phyloP scores from a whole-genome alignment of 2,797 vertebrate genomes.

The Hapalemur alaotrensis region DNA sequence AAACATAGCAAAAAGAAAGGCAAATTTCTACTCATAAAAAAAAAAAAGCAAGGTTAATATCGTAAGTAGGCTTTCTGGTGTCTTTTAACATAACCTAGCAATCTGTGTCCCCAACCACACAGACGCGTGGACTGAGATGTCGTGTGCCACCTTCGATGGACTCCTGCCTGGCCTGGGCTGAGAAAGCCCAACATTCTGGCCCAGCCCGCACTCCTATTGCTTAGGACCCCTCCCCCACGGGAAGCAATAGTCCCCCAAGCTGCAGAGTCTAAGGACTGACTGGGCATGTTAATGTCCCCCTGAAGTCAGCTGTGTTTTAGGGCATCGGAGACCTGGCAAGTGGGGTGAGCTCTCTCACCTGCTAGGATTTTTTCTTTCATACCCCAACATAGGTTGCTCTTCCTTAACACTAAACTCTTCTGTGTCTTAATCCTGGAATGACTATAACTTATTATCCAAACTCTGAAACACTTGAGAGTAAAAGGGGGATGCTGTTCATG shows the following conservation, averaged over 20 bases:
- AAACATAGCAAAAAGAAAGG: not conserved
- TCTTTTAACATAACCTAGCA: not conserved
- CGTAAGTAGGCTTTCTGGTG: not conserved
- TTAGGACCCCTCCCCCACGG: not conserved
- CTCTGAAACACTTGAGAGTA: not conserved
- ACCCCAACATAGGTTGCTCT: not conserved
- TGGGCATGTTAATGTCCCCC: not conserved
- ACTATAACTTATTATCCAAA: not conserved
- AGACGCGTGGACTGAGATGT: not conserved
- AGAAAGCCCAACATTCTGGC: not conserved
- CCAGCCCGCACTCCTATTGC: not conserved
- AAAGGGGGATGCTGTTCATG: not conserved
- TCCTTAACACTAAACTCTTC: not conserved
- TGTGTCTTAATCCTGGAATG: not conserved
- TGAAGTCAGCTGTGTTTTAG: not conserved
- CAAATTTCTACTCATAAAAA: not conserved
- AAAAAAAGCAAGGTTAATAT: not conserved
- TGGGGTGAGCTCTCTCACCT: not conserved
- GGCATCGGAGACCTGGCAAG: not conserved
- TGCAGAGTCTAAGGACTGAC: not conserved
- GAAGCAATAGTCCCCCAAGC: not conserved
- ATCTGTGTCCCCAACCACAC: not conserved
- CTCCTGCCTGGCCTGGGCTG: too few species aligned
- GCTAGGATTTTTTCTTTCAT: not conserved
- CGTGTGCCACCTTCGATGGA: not conserved